phyloP scores from a whole-genome alignment of 2,797 vertebrate genomes.

The Hozukius guyotensis region DNA sequence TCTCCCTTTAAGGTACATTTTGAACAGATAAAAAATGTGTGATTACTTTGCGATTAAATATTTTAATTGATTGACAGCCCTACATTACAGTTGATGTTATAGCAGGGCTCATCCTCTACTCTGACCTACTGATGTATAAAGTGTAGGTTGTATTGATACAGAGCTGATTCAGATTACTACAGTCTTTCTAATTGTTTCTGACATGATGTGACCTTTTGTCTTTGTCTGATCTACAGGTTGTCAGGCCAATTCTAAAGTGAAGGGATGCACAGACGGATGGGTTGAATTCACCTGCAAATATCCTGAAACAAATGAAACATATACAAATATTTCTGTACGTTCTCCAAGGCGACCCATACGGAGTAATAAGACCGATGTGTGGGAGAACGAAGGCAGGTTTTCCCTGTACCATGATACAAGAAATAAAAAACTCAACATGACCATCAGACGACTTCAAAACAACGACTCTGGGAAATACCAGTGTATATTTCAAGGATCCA shows the following conservation, averaged over 20 bases:
- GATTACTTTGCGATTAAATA: too few species aligned
- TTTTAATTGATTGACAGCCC: too few species aligned
- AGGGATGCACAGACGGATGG: background rate
- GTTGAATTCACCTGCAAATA: slow-evolving; percentile 12
- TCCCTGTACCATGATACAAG: background rate
- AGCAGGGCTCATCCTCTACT: too few species aligned
- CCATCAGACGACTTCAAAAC: rapidly evolving
- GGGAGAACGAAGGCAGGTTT: rapidly evolving
- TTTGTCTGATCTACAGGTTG: background rate
- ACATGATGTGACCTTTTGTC: too few species aligned
- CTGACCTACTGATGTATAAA: too few species aligned
- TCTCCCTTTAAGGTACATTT: too few species aligned
- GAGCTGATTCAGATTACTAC: too few species aligned
- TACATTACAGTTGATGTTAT: too few species aligned
- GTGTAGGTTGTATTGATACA: too few species aligned
- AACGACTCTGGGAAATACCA: rapidly evolving
- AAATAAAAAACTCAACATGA: background rate
- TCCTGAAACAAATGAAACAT: rapidly evolving
- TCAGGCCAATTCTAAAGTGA: rapidly evolving
- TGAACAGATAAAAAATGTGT: too few species aligned
- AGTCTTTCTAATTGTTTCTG: too few species aligned
- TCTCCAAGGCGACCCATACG: rapidly evolving
- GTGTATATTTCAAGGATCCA: too few species aligned
- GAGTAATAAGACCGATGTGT: rapidly evolving
- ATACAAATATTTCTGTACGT: background rate